A percentile compares a stretch with the other conserved stretches of the same genome.
Evolutionary conservation across 2,888 invertebrate species (phyloP).

Genomic region (Notocelia uddmanniana): DNA sequence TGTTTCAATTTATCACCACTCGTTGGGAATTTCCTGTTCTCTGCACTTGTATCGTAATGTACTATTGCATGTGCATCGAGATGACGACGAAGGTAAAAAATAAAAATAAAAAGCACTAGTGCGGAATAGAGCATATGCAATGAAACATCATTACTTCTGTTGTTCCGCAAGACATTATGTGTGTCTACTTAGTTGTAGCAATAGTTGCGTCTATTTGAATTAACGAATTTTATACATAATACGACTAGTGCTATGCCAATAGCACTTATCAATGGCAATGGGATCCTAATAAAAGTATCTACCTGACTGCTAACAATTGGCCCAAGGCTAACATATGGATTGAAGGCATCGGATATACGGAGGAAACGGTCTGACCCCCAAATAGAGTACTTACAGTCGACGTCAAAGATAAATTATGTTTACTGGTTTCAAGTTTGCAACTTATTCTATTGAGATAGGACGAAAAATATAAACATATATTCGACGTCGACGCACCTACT

Average conservation of each 20-base stretch:
- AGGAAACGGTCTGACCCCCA: slow-evolving; percentile 13
- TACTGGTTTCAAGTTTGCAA: no score
- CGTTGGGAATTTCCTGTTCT: no score
- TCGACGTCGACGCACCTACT: no score
- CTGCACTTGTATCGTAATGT: no score
- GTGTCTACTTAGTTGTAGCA: background rate
- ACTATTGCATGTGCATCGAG: no score
- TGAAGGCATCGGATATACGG: background rate
- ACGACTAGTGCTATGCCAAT: slow-evolving; percentile 33
- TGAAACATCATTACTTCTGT: background rate
- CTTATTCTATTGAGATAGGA: no score
- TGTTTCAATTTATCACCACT: no score
- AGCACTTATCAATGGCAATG: slow-evolving; percentile 31
- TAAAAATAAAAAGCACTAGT: no score
- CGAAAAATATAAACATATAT: no score
- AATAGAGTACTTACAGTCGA: background rate
- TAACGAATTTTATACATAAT: slow-evolving; percentile 38
- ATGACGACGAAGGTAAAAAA: no score
- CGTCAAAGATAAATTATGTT: no score
- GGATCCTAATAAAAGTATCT: slow-evolving; percentile 19
- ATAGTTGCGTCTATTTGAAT: slow-evolving; percentile 33
- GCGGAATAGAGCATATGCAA: no score
- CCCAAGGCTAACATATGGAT: slow-evolving; percentile 25
- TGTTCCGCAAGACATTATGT: background rate
- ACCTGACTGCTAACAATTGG: slow-evolving; percentile 6